Evolutionary conservation across 1,140 invertebrate species (phyloP).

Genomic region (Polypedilum vanderplanki): DNA sequence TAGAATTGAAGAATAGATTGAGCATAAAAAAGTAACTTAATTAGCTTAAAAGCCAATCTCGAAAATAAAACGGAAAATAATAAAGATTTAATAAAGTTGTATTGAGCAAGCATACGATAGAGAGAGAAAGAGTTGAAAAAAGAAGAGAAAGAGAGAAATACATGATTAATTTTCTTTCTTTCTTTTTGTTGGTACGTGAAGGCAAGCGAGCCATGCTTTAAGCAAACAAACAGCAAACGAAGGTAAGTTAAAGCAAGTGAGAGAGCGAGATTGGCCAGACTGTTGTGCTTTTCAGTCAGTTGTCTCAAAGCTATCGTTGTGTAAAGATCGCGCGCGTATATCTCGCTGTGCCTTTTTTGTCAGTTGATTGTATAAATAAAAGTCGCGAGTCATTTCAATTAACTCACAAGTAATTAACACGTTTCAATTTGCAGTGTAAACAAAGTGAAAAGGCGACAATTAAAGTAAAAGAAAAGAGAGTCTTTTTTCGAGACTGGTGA

Average conservation of each 20-base stretch:
- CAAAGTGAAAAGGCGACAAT: not conserved
- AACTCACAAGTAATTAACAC: not conserved
- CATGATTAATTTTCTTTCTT: not conserved
- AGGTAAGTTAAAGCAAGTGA: not conserved
- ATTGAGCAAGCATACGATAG: not conserved
- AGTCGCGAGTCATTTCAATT: not conserved
- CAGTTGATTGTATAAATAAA: not conserved
- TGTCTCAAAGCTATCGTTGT: not conserved
- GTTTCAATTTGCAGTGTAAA: constrained; percentile 4
- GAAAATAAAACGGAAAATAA: too few species aligned
- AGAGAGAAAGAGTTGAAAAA: not conserved
- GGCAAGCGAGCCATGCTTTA: not conserved
- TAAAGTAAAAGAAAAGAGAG: too few species aligned
- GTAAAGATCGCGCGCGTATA: not conserved
- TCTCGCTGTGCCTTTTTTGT: not conserved
- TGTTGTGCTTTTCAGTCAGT: not conserved
- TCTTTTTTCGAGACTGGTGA: not conserved
- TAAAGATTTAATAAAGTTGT: too few species aligned
- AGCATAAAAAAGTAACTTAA: too few species aligned
- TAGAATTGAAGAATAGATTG: too few species aligned
- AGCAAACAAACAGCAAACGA: not conserved
- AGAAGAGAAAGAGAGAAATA: not conserved
- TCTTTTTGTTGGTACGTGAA: not conserved
- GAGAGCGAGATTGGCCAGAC: not conserved
- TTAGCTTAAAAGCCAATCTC: too few species aligned